Conservation (phyloP, 2,797 vertebrate genomes). For the Thripadectes ignobilis region DNA sequence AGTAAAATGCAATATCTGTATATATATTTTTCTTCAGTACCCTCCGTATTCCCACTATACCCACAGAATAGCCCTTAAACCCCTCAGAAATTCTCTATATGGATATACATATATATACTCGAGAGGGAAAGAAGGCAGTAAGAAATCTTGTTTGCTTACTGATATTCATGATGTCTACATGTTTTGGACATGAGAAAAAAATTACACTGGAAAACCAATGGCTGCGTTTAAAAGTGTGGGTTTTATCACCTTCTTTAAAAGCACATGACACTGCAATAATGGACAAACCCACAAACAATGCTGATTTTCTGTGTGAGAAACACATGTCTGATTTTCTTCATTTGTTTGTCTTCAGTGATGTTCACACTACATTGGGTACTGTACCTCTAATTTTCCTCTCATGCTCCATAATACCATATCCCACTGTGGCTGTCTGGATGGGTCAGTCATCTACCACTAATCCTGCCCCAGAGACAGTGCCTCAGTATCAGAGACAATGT, state of each 20-base stretch:
- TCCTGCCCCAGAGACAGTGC: not conserved
- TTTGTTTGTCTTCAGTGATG: not conserved
- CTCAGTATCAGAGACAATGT: not conserved
- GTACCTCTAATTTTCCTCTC: not conserved
- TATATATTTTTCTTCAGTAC: not conserved
- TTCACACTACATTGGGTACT: rapidly evolving
- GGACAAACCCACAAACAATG: not conserved
- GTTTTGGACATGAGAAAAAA: not conserved
- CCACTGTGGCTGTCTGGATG: not conserved
- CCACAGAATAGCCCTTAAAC: not conserved
- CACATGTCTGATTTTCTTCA: not conserved
- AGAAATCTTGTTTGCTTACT: not conserved
- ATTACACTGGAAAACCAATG: not conserved
- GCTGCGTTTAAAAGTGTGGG: not conserved
- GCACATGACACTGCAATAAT: not conserved
- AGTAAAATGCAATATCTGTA: not conserved
- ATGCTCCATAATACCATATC: not conserved
- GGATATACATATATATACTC: too few relatives aligned
- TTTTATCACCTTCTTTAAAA: not conserved
- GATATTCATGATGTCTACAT: not conserved
- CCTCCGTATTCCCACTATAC: not conserved
- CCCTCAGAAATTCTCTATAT: not conserved
- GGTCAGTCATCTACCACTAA: not conserved
- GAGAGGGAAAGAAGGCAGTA: not conserved
- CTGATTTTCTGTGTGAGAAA: not conserved